Conservation (phyloP, 2,113 vertebrate species). For the Phalacrocorax carbo region DNA sequence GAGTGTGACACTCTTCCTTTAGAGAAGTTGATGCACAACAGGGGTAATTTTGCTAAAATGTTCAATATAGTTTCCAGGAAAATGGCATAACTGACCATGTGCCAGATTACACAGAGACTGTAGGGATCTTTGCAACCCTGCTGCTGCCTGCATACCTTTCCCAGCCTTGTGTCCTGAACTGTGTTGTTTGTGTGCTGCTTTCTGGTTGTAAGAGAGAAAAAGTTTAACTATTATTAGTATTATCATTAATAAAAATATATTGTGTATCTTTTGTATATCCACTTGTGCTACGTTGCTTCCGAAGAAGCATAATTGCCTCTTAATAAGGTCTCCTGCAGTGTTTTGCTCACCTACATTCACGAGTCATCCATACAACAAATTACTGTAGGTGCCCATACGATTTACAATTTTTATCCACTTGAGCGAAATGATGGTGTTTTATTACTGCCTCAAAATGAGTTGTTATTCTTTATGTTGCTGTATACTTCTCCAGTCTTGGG, state of each 20-base stretch:
- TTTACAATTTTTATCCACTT: neutral
- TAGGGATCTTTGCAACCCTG: neutral
- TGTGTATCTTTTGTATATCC: neutral
- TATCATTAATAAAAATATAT: neutral
- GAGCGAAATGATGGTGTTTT: neutral
- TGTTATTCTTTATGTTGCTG: neutral
- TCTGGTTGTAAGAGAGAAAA: neutral
- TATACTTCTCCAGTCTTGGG: neutral
- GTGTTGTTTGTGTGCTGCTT: neutral
- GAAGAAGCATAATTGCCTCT: neutral
- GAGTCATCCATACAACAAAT: neutral
- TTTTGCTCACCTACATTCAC: neutral
- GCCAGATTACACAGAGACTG: neutral
- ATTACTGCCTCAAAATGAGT: neutral
- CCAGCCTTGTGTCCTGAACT: neutral
- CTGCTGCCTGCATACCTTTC: neutral
- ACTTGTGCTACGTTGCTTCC: neutral
- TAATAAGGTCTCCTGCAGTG: neutral
- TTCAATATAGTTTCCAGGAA: neutral
- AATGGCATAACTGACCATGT: neutral
- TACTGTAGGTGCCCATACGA: neutral
- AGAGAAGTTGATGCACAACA: neutral
- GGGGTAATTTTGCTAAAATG: neutral
- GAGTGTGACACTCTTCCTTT: neutral
- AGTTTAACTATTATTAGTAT: neutral